phyloP scores from a whole-genome alignment of 1,140 invertebrate genomes.

The Protaetia brevitarsis region DNA sequence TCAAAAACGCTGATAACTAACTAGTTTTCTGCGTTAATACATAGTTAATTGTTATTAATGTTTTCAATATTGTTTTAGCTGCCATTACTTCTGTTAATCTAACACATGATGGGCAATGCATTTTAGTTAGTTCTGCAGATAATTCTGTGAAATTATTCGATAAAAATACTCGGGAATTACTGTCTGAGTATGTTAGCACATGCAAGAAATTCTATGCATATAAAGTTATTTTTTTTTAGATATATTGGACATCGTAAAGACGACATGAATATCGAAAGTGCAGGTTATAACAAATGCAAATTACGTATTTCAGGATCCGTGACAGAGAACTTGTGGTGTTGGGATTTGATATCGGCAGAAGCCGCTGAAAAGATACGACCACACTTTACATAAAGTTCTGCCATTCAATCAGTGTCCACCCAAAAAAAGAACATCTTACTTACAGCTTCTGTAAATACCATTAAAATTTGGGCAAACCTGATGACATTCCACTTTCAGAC shows the following conservation, averaged over 20 bases:
- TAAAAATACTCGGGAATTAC: slow-evolving; percentile 79
- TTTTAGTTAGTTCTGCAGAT: slow-evolving; percentile 79
- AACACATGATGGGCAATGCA: slow-evolving; percentile 83
- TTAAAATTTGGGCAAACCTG: slow-evolving; percentile 55
- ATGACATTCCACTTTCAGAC: slow-evolving; percentile 3
- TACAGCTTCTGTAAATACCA: slow-evolving; percentile 61
- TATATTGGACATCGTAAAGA: slow-evolving; percentile 76
- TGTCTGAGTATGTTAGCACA: slow-evolving; percentile 57
- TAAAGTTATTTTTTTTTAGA: slow-evolving; percentile 49
- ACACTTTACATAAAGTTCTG: slow-evolving; percentile 54
- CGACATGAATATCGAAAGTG: slow-evolving; percentile 83
- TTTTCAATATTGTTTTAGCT: slow-evolving; percentile 56
- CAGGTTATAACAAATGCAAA: slow-evolving; percentile 77
- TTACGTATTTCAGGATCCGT: slow-evolving; percentile 84
- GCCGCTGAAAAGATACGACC: slow-evolving; percentile 53
- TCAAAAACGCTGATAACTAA: no score
- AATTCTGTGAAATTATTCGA: slow-evolving; percentile 82
- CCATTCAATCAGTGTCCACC: slow-evolving; percentile 72
- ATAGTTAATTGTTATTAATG: no score
- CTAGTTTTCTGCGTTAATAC: no score
- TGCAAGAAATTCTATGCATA: slow-evolving; percentile 27
- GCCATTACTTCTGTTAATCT: slow-evolving; percentile 72
- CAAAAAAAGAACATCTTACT: slow-evolving; percentile 64
- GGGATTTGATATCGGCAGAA: slow-evolving; percentile 79
- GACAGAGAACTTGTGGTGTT: slow-evolving; percentile 80